Evolutionary conservation across 2,797 vertebrate species (phyloP).

Genomic region (Pterois miles): DNA sequence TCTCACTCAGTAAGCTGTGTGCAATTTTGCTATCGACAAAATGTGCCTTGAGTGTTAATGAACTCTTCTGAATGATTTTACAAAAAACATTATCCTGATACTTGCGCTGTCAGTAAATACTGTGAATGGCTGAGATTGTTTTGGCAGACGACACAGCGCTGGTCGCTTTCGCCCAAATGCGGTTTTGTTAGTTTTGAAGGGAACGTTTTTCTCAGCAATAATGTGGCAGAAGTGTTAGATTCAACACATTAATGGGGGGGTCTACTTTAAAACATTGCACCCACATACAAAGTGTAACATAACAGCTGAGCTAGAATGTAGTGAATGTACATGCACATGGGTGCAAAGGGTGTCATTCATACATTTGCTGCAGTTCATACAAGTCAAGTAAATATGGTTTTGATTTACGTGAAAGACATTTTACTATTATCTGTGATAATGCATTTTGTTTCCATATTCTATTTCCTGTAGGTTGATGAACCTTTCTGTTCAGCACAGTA

Average conservation of each 20-base stretch:
- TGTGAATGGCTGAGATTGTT: conserved; percentile 20
- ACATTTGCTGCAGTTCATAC: background rate
- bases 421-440: background rate
- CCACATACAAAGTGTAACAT: conserved; percentile 44
- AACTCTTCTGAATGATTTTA: conserved; percentile 60
- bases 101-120: conserved; percentile 30
- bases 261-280: conserved; percentile 42
- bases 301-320: conserved; percentile 42
- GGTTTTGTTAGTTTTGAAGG: conserved; percentile 20
- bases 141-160: conserved; percentile 10
- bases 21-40: conserved; percentile 74
- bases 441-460: background rate
- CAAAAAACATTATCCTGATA: conserved; percentile 50
- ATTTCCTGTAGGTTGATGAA: conserved; percentile 42
- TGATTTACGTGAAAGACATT: background rate
- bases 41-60: conserved; percentile 68
- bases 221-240: background rate
- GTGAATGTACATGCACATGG: conserved; percentile 38
- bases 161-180: conserved; percentile 2
- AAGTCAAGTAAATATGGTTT: conserved; percentile 12
- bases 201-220: conserved; percentile 11
- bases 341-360: conserved; percentile 24
- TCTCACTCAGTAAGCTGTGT: conserved; percentile 53
- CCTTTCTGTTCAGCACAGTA: conserved; percentile 43
- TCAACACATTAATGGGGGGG: background rate